Conservation (phyloP, 2,888 invertebrate genomes). For the Zaprionus lineosus region DNA sequence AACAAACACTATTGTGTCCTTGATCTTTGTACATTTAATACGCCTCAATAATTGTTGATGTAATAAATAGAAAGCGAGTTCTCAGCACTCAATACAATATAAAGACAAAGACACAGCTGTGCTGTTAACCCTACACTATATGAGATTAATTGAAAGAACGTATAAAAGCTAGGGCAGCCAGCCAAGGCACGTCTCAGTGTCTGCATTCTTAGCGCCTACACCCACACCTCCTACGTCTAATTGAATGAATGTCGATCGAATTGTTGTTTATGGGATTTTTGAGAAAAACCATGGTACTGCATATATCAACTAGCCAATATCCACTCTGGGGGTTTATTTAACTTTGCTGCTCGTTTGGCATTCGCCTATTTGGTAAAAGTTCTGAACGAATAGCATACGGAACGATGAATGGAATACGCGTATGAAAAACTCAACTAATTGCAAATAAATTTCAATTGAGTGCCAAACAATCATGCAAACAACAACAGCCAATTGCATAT, state of each 20-base stretch:
- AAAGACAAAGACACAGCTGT: neutral
- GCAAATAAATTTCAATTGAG: slow-evolving; percentile 42
- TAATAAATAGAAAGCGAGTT: slow-evolving; percentile 35
- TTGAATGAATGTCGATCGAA: slow-evolving; percentile 47
- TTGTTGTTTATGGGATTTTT: no score
- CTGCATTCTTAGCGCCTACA: slow-evolving; percentile 24
- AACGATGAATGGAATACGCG: slow-evolving; percentile 8
- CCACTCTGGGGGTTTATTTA: no score
- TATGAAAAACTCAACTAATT: neutral
- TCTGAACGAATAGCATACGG: neutral
- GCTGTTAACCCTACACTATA: slow-evolving; percentile 10
- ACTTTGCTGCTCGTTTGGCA: neutral
- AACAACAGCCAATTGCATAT: neutral
- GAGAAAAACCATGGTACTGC: no score
- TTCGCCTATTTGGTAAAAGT: slow-evolving; percentile 2
- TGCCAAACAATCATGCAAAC: slow-evolving; percentile 27
- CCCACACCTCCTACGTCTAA: slow-evolving; percentile 34
- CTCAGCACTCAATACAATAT: neutral
- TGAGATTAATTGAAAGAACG: slow-evolving; percentile 38
- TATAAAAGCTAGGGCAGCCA: slow-evolving; percentile 36
- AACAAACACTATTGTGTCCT: slow-evolving; percentile 29
- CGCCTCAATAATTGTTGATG: slow-evolving; percentile 26
- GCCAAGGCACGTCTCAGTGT: slow-evolving; percentile 48
- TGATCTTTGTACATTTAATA: slow-evolving; percentile 29
- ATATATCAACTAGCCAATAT: no score